Conservation (phyloP, 2,797 vertebrate species). For the Muscicapa striata region DNA sequence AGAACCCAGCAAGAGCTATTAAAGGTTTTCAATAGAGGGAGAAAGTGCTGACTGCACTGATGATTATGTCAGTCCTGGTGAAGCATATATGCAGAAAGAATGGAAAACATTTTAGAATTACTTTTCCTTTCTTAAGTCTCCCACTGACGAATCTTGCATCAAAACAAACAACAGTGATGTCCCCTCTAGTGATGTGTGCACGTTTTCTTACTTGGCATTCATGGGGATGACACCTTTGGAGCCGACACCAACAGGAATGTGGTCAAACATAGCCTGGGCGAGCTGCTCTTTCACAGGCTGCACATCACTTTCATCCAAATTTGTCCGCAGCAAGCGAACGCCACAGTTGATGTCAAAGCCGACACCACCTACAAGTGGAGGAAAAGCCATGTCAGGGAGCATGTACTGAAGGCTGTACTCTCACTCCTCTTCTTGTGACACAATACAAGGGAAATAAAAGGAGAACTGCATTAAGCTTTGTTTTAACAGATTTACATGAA, state of each 20-base stretch:
- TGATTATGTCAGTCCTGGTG: not conserved
- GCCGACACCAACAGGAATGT: constrained; percentile 96
- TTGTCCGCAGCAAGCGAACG: constrained; percentile 93
- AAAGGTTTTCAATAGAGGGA: not conserved
- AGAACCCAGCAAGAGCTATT: not conserved
- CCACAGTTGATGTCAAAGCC: constrained; percentile 99
- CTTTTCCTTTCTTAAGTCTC: not conserved
- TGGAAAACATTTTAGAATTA: not conserved
- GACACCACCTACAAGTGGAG: constrained; percentile 84
- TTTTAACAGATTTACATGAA: not conserved
- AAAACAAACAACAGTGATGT: not conserved
- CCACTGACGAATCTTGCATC: not conserved
- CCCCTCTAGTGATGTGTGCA: not conserved
- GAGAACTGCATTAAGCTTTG: not conserved
- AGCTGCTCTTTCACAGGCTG: constrained; percentile 98
- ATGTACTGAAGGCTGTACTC: not conserved
- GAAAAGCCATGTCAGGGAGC: not conserved
- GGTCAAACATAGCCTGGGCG: constrained; percentile 96
- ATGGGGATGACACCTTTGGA: constrained; percentile 98
- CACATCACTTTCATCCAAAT: constrained; percentile 93
- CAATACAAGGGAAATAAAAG: not conserved
- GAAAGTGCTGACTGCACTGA: not conserved
- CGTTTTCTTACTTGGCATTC: constrained; percentile 89
- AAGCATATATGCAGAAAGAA: not conserved
- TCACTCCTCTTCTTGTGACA: not conserved